A percentile compares a stretch with the other conserved stretches of the same genome.
These are phyloP conservation scores for Nymphalis c-album DNA, from an alignment of 2,888 invertebrate genomes.

Conservation along the genomic window DNA sequence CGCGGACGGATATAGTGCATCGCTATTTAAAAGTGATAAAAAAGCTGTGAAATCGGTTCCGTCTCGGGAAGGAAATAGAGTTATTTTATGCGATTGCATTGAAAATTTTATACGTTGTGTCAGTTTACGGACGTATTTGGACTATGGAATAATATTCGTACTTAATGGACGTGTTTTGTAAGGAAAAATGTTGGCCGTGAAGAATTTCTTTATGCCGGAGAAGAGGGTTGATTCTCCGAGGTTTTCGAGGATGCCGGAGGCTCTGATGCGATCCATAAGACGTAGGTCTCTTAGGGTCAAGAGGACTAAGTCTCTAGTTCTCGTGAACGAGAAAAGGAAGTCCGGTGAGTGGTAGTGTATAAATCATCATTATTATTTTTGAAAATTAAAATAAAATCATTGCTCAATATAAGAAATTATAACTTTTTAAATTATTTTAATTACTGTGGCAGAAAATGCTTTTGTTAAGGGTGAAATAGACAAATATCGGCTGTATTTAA, in stretches of 20 bases:
- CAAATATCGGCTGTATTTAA: neutral
- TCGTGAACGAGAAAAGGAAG: conserved; percentile 88
- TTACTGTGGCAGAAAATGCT: too few relatives aligned
- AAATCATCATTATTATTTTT: conserved; percentile 37
- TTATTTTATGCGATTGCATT: conserved; percentile 19
- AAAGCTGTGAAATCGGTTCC: conserved; percentile 32
- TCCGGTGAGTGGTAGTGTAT: conserved; percentile 86
- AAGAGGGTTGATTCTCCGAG: conserved; percentile 81
- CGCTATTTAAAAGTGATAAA: conserved; percentile 37
- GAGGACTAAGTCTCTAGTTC: conserved; percentile 87
- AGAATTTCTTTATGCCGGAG: conserved; percentile 88
- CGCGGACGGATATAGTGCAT: conserved; percentile 24
- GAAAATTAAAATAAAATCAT: neutral
- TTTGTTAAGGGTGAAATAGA: too few relatives aligned
- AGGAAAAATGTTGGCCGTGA: conserved; percentile 84
- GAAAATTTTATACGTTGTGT: conserved; percentile 20
- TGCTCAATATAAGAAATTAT: neutral
- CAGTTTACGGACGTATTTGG: conserved; percentile 7
- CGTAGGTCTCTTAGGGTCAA: conserved; percentile 87
- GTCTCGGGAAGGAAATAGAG: conserved; percentile 27
- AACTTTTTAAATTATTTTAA: too few relatives aligned
- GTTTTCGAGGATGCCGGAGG: conserved; percentile 86
- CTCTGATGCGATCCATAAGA: conserved; percentile 86
- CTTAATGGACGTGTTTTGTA: conserved; percentile 11
- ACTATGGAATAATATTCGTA: conserved; percentile 18